A percentile compares a stretch with the other conserved stretches of the same genome.
Evolutionary conservation across 2,797 vertebrate genomes (phyloP).

Genomic region (Coregonus ussuriensis): DNA sequence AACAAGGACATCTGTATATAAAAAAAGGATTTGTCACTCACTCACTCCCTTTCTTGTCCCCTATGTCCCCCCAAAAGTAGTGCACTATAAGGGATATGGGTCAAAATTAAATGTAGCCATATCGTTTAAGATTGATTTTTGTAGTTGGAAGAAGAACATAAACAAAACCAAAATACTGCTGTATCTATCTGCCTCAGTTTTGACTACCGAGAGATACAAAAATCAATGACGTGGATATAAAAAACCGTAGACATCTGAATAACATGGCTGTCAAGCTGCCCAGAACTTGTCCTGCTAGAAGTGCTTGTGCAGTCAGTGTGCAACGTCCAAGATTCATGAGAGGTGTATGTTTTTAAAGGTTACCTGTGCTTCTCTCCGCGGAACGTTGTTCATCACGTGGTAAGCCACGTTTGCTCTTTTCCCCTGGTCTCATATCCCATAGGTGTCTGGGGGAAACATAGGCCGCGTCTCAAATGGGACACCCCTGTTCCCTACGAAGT

Average conservation of each 20-base stretch:
- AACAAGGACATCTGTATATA: too few species aligned
- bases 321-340: background rate
- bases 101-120: too few species aligned
- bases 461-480: background rate
- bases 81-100: too few species aligned
- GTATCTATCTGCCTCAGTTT: background rate
- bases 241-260: background rate
- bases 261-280: constrained; percentile 21
- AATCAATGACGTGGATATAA: background rate
- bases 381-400: constrained; percentile 27
- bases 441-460: background rate
- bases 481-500: background rate
- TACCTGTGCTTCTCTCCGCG: constrained; percentile 22
- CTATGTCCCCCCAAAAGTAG: too few species aligned
- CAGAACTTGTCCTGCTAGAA: constrained; percentile 4
- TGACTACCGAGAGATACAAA: background rate
- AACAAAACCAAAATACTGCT: background rate
- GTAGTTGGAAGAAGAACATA: background rate
- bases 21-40: too few species aligned
- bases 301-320: background rate
- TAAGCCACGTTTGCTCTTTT: constrained; percentile 7
- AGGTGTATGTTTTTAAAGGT: constrained; percentile 36
- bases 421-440: background rate
- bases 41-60: too few species aligned
- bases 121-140: background rate